These are phyloP conservation scores for Aleiodes testaceus DNA, from an alignment of 2,888 invertebrate genomes.

Conservation along the genomic window DNA sequence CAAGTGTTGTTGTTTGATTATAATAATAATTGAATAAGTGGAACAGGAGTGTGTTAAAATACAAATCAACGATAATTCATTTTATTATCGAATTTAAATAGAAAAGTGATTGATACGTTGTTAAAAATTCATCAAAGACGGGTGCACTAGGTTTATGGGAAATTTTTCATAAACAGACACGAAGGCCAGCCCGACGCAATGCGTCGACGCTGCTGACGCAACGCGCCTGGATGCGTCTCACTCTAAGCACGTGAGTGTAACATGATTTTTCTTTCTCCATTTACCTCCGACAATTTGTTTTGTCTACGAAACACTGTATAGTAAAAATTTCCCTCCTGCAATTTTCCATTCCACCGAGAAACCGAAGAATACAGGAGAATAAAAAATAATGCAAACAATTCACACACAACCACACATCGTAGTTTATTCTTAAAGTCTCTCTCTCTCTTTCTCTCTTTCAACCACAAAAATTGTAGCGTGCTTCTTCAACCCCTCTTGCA, in stretches of 20 bases:
- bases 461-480: background rate
- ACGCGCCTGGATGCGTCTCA: conserved; percentile 80
- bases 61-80: background rate
- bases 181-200: conserved; percentile 73
- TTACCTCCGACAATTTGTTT: conserved; percentile 2
- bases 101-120: conserved; percentile 43
- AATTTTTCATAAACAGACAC: conserved; percentile 71
- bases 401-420: background rate
- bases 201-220: conserved; percentile 74
- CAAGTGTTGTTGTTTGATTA: conserved; percentile 18
- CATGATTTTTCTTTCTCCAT: conserved; percentile 37
- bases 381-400: background rate
- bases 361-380: background rate
- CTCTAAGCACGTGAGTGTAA: conserved; percentile 80
- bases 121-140: conserved; percentile 44
- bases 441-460: background rate
- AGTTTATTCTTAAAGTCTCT: no score
- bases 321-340: no score
- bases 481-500: conserved; percentile 15
- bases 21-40: conserved; percentile 20
- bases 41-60: background rate
- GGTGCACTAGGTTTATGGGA: conserved; percentile 62
- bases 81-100: background rate
- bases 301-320: conserved; percentile 32
- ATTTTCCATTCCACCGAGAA: no score